Evolutionary conservation across 2,797 vertebrate genomes (phyloP), one percentile per base, ranked within the genome.

Genomic region (Sardinella longiceps): DNA sequence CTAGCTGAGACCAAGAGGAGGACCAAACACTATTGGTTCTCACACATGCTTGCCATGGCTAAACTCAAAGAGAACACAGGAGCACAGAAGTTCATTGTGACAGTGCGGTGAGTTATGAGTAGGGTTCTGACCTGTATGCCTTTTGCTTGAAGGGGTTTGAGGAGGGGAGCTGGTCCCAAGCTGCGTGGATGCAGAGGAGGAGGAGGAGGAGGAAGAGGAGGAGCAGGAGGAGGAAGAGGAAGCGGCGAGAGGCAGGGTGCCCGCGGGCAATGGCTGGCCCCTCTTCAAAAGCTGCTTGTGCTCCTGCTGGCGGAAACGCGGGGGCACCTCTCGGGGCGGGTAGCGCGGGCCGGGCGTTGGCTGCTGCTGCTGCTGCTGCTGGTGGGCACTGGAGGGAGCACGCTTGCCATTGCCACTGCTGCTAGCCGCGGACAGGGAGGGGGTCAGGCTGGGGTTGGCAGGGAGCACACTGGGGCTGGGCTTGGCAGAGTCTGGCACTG

Each of bases 241-340:
- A 88, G 88, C 89, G 88, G 88, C 91, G 89, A 77, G 89, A 58
- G 56, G 83, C 85, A 97, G 94, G 85, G 97, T 92, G 93, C 96
- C 97, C 5, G 95, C 23, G 53, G 98, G 97, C 94, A 98, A 93
- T 2, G 97, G 97, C 94, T 98, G 98, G 81, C 97, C 97, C 95
- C 97, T 96, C 94, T 97, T 99, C 94, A 99, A 93, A 87, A 99
- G 96, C 96, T 98, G 97, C 96, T 97, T 98, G 95, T 98, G 97
- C 94, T 99, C 97, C 93, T 98, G 97, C 95, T 98, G 97, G 94
- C 97, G 97, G 94, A 99, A 98, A 94, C 97, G 97, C 20, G 98
- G 97, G 91, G 97, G 97, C 94, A 98, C 97, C 96, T 99, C 98
- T 74, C 97, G 96, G 91, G 97, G 97, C 91, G 97, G 96, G 95